Conservation (phyloP, 1,140 invertebrate species). For the Mizuhopecten yessoensis region DNA sequence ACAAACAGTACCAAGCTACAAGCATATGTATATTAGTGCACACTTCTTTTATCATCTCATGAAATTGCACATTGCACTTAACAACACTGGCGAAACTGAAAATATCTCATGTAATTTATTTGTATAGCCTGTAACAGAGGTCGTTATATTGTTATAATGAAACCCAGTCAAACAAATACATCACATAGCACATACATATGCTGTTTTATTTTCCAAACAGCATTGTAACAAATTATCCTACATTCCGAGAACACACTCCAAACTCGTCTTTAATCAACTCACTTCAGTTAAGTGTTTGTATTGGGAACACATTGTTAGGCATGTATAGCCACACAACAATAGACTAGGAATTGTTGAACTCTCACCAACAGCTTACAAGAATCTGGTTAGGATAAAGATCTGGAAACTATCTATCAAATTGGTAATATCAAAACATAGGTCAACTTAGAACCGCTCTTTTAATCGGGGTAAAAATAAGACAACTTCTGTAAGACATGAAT, state of each 20-base stretch:
- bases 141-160: background rate
- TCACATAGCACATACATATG: background rate
- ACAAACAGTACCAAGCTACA: background rate
- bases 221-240: background rate
- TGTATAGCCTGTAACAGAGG: background rate
- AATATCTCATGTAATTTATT: background rate
- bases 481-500: no score
- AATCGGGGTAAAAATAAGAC: no score
- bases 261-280: no score
- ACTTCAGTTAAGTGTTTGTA: background rate
- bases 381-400: no score
- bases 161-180: background rate
- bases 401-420: no score
- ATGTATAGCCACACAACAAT: background rate
- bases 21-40: background rate
- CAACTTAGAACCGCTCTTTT: no score
- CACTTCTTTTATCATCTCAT: background rate
- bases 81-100: background rate
- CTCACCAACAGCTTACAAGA: no score
- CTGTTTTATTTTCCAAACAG: background rate
- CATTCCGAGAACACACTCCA: background rate
- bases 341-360: no score
- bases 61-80: background rate
- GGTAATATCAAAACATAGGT: no score
- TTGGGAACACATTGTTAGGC: background rate